A percentile compares a stretch with the other conserved stretches of the same genome.
These are phyloP conservation scores for Lycodopsis pacificus DNA, from an alignment of 2,797 vertebrate species.

Conservation along the genomic window DNA sequence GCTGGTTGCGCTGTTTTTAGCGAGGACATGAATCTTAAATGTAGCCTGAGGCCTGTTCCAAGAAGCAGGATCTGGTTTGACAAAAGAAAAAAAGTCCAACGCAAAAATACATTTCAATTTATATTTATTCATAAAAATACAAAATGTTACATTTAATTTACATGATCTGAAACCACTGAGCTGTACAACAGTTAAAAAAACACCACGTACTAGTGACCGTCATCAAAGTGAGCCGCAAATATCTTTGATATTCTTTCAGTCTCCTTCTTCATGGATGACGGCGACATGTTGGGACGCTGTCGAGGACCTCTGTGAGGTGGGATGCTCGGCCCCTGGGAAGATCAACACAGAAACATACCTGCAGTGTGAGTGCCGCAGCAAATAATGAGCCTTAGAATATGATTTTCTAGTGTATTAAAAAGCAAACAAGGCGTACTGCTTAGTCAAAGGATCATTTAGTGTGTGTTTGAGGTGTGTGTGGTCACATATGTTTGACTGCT, in stretches of 20 bases:
- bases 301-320: constrained; percentile 54
- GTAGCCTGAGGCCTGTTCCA: neutral
- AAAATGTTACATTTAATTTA: constrained; percentile 57
- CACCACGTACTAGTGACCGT: constrained; percentile 42
- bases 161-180: constrained; percentile 38
- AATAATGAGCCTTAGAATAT: neutral
- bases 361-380: neutral
- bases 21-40: neutral
- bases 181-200: neutral
- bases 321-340: constrained; percentile 58
- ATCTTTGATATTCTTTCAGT: constrained; percentile 85
- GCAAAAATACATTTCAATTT: neutral
- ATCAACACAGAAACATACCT: neutral
- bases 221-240: constrained; percentile 79
- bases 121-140: constrained; percentile 77
- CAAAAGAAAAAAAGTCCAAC: neutral
- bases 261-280: constrained; percentile 77
- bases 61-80: neutral
- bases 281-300: constrained; percentile 71
- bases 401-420: neutral
- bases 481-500: neutral
- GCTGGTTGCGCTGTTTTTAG: too few species aligned
- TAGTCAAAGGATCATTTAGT: neutral
- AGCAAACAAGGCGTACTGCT: neutral
- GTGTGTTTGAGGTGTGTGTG: constrained; percentile 10